These are phyloP conservation scores for Cyclina sinensis DNA, from an alignment of 1,140 invertebrate species.

Conservation along the genomic window DNA sequence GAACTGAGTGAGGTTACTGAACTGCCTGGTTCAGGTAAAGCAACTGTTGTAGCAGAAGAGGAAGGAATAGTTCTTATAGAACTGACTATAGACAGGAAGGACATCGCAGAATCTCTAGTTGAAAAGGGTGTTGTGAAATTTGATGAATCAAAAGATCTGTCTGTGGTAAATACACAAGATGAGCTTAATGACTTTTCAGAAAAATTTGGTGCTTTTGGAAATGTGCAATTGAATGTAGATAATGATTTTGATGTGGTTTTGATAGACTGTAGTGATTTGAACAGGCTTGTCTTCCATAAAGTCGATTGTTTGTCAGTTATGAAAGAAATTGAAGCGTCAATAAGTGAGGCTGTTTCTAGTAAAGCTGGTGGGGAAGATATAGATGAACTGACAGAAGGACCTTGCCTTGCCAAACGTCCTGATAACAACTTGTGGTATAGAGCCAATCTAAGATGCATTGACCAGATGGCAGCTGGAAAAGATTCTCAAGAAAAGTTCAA, in stretches of 20 bases:
- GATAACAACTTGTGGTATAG: conserved; percentile 31
- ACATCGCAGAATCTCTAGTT: conserved; percentile 18
- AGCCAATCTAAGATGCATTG: conserved; percentile 31
- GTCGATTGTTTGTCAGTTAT: background rate
- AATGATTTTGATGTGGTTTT: conserved; percentile 43
- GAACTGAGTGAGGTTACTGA: conserved; percentile 1
- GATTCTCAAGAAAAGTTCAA: background rate
- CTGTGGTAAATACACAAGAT: background rate
- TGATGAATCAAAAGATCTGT: background rate
- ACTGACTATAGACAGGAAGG: conserved; percentile 47
- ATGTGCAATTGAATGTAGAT: conserved; percentile 24
- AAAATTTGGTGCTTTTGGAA: conserved; percentile 53
- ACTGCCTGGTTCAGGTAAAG: conserved; percentile 54
- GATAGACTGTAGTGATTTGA: conserved; percentile 55
- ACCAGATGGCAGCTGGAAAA: background rate
- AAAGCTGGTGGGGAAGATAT: conserved; percentile 12
- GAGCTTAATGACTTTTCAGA: background rate
- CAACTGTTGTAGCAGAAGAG: conserved; percentile 45
- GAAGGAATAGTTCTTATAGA: conserved; percentile 20
- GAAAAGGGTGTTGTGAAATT: conserved; percentile 41
- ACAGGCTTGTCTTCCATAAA: conserved; percentile 62
- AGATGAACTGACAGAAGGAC: conserved; percentile 15
- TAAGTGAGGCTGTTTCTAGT: conserved; percentile 34
- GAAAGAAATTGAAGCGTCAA: conserved; percentile 1
- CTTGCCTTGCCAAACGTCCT: conserved; percentile 52